Base-by-base conservation (phyloP, 2,113 vertebrate species). In the Spheniscus mendiculus region DNA sequence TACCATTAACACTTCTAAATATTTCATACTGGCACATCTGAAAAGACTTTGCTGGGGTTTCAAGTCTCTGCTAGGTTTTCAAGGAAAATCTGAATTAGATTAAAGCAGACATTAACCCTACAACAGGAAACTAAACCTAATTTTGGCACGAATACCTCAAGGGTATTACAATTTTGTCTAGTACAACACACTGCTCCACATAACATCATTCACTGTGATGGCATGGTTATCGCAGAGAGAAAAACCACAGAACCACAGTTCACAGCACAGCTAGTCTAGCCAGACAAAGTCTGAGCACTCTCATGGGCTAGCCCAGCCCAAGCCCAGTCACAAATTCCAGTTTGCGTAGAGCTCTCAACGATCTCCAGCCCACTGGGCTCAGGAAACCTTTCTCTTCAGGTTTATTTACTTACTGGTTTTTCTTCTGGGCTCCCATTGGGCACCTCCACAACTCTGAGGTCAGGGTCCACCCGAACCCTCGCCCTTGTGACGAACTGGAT, bases 401-500 rank as follows among this genome's bases (percentile, higher is more conserved):
- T 72, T 93, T 56, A 69, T 67, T 32, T 78, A 99, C 99, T 99
- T 96, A 99, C 99, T 95, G 94, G 83, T 94, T 99, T 98, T 93
- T 99, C 99, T 95, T 99, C 99, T 58, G 99, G 98, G 77, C 99
- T 99, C 56, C 99, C 99, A 17, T 23, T 91, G 18, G 98, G 94
- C 34, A 99, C 96, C 97, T 99, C 99, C 93, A 99, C 98, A 49
- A 99, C 98, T 78, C 98, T 87, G 11, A 98, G 94, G 42, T 94
- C 98, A 82, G 97, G 95, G 67, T 99, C 99, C 49, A 99, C 98
- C 83, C 95, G 98, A 59, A 99, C 98, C 12, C 92, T 99, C 26
- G 98, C 99, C 32, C 98, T 98, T 27, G 99, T 99, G 97, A 99
- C 99, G 79, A 99, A 99, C 97, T 99, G 99, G 96, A 99, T 99